phyloP scores from a whole-genome alignment of 2,888 invertebrate species.

The Drosophila birchii region DNA sequence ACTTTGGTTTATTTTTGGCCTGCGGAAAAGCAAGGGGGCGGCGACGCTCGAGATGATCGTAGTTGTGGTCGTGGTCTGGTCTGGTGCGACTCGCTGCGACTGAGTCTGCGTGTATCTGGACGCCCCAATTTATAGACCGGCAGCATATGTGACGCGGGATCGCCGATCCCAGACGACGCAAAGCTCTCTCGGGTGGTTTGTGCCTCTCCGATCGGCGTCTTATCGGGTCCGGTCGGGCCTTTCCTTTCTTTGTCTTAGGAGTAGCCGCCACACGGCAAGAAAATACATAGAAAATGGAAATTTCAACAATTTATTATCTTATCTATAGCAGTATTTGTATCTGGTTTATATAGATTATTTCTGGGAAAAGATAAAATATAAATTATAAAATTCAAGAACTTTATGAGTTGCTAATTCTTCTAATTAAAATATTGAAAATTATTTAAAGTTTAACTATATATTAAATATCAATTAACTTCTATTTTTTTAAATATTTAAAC shows the following conservation, averaged over 20 bases:
- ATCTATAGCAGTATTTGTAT: not conserved
- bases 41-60: slow-evolving; percentile 15
- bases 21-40: not conserved
- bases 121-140: slow-evolving; percentile 65
- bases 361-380: not conserved
- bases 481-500: not conserved
- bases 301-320: not conserved
- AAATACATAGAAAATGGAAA: not conserved
- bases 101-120: slow-evolving; percentile 47
- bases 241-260: slow-evolving; percentile 50
- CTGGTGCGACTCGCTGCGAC: slow-evolving; percentile 54
- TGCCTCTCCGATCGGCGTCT: slow-evolving; percentile 37
- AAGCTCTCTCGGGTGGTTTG: slow-evolving; percentile 9
- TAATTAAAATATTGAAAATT: too few relatives aligned
- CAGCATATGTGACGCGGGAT: slow-evolving; percentile 42
- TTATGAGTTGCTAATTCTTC: not conserved
- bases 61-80: slow-evolving; percentile 34
- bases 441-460: not conserved
- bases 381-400: not conserved
- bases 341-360: not conserved
- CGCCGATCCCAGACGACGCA: slow-evolving; percentile 17
- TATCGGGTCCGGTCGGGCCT: slow-evolving; percentile 55
- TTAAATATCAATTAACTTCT: too few relatives aligned
- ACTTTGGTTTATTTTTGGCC: slow-evolving; percentile 44
- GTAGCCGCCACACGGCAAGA: slow-evolving; percentile 17